Conservation (phyloP, 2,797 vertebrate genomes). For the Melopsittacus undulatus region DNA sequence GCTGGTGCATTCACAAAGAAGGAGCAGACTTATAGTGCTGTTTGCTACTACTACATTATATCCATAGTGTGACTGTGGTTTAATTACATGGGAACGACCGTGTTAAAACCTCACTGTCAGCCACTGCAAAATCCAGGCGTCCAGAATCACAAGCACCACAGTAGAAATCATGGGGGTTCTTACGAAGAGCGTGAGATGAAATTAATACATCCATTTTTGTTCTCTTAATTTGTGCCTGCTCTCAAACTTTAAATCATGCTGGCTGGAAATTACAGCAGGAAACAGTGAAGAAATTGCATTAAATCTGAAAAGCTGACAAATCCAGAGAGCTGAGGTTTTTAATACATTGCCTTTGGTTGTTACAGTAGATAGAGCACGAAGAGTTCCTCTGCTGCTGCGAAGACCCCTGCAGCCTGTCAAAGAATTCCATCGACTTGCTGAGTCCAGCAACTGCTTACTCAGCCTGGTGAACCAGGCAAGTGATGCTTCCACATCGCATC, state of each 20-base stretch:
- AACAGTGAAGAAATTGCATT: background rate
- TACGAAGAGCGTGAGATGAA: background rate
- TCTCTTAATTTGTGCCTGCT: background rate
- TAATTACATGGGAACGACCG: background rate
- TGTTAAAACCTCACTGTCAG: background rate
- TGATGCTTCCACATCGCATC: background rate
- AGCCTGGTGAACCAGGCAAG: background rate
- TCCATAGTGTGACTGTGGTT: background rate
- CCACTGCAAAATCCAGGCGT: background rate
- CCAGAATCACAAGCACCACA: background rate
- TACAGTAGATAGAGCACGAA: background rate
- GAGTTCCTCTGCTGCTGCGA: background rate
- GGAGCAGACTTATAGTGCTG: background rate
- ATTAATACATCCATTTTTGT: background rate
- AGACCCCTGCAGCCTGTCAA: background rate
- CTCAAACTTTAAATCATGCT: background rate
- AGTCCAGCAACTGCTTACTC: background rate
- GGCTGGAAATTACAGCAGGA: background rate
- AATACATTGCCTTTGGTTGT: background rate
- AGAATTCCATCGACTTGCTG: background rate
- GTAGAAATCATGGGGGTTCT: background rate
- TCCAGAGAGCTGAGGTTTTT: background rate
- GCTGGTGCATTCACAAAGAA: background rate
- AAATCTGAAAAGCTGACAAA: background rate
- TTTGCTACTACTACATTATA: background rate